A percentile compares a stretch with the other conserved stretches of the same genome.
phyloP scores from a whole-genome alignment of 2,797 vertebrate species.

The Morelia viridis region DNA sequence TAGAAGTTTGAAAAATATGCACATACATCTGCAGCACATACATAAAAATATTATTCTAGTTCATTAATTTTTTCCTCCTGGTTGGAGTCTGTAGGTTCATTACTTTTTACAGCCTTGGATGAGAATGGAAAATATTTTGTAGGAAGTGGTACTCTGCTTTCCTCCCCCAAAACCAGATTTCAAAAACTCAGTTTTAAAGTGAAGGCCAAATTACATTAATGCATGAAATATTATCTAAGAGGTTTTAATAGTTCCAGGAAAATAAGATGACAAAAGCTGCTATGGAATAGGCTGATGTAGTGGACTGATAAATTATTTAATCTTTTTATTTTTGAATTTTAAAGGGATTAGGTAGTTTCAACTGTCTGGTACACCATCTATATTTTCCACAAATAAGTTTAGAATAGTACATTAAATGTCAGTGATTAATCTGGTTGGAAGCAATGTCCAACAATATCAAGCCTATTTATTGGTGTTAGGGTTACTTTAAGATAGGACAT shows the following conservation, averaged over 20 bases:
- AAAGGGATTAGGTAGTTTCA: conserved; percentile 58
- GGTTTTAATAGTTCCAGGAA: conserved; percentile 48
- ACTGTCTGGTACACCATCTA: conserved; percentile 45
- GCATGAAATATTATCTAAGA: conserved; percentile 19
- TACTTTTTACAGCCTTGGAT: conserved; percentile 27
- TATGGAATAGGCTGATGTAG: conserved; percentile 40
- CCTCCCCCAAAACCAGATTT: not conserved
- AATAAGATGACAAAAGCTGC: conserved; percentile 45
- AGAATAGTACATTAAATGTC: conserved; percentile 25
- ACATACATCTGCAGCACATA: not conserved
- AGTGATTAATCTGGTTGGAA: conserved; percentile 49
- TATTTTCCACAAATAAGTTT: conserved; percentile 56
- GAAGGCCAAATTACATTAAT: conserved; percentile 7
- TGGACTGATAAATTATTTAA: conserved; percentile 54
- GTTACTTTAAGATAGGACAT: conserved; percentile 53
- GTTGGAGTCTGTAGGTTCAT: not conserved
- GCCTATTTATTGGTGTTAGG: conserved; percentile 52
- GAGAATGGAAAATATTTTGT: conserved; percentile 9
- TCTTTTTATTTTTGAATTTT: conserved; percentile 58
- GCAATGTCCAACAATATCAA: conserved; percentile 46
- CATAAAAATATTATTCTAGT: not conserved
- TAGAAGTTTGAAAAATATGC: not conserved
- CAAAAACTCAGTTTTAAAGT: conserved; percentile 37
- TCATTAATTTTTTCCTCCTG: not conserved
- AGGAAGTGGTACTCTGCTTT: not conserved